Percentiles rank a stretch among this genome's conserved stretches.
These are phyloP conservation scores for Polyploca ridens DNA, from an alignment of 2,888 invertebrate genomes.

Conservation along the genomic window DNA sequence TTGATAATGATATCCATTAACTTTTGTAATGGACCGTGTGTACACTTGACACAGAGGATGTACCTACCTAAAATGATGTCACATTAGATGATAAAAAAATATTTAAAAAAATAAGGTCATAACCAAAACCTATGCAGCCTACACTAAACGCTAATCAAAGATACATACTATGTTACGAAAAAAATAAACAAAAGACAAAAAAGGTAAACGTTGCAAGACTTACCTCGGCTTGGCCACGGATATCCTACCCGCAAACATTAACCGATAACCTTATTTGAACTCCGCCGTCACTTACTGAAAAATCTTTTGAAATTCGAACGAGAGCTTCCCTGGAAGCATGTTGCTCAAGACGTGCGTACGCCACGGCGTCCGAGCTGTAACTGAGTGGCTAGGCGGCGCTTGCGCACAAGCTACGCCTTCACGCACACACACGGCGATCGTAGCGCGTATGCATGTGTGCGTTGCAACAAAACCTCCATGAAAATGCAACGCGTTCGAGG, in stretches of 20 bases:
- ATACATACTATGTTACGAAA: slow-evolving; percentile 41
- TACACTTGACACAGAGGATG: slow-evolving; percentile 19
- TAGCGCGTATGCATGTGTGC: slow-evolving; percentile 34
- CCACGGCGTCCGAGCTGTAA: slow-evolving; percentile 56
- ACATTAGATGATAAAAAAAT: slow-evolving; percentile 40
- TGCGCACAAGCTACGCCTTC: slow-evolving; percentile 69
- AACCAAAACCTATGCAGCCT: slow-evolving; percentile 51
- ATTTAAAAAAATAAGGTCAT: slow-evolving; percentile 34
- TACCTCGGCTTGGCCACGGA: slow-evolving; percentile 58
- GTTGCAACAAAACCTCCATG: slow-evolving; percentile 64
- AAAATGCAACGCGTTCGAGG: slow-evolving; percentile 67
- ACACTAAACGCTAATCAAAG: slow-evolving; percentile 61
- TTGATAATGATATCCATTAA: slow-evolving; percentile 21
- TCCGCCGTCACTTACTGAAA: slow-evolving; percentile 55
- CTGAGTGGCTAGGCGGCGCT: slow-evolving; percentile 72
- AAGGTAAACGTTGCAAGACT: slow-evolving; percentile 61
- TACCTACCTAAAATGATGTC: slow-evolving; percentile 45
- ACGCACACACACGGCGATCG: slow-evolving; percentile 50
- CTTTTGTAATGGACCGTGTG: slow-evolving; percentile 4
- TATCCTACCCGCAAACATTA: slow-evolving; percentile 71
- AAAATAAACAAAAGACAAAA: slow-evolving; percentile 48
- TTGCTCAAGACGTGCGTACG: slow-evolving; percentile 49
- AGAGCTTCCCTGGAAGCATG: slow-evolving; percentile 20
- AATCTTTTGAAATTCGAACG: slow-evolving; percentile 43
- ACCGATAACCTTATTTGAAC: slow-evolving; percentile 75